Evolutionary conservation across 1,140 invertebrate species (phyloP).

Genomic region (Diachasma alloeum): DNA sequence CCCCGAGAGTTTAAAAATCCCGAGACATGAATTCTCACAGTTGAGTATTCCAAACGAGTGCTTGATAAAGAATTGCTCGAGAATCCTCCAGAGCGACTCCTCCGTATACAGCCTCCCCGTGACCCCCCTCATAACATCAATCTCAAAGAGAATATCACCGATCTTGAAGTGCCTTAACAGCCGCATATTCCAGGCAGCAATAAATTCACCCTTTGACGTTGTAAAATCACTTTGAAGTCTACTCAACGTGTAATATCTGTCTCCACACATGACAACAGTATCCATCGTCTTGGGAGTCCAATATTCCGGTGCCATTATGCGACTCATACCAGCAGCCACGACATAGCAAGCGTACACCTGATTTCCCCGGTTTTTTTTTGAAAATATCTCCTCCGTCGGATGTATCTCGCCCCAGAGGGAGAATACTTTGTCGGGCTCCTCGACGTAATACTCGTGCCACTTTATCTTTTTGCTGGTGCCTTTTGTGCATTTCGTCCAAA

Average conservation of each 20-base stretch:
- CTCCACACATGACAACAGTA: conserved; percentile 50
- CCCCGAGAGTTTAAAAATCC: conserved; percentile 49
- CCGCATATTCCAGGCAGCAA: conserved; percentile 26
- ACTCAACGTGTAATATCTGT: conserved; percentile 47
- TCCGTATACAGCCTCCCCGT: conserved; percentile 41
- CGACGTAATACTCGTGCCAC: conserved; percentile 51
- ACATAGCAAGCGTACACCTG: conserved; percentile 50
- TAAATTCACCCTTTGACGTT: conserved; percentile 1
- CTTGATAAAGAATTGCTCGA: conserved; percentile 44
- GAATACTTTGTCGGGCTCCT: conserved; percentile 44
- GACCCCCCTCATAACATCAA: conserved; percentile 35
- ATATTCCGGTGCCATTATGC: conserved; percentile 53
- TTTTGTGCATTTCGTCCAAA: conserved; percentile 33
- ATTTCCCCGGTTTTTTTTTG: conserved; percentile 44
- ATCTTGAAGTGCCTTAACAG: conserved; percentile 44
- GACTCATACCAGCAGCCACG: conserved; percentile 52
- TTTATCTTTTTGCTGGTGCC: conserved; percentile 24
- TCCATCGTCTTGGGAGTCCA: conserved; percentile 49
- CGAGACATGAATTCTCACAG: conserved; percentile 47
- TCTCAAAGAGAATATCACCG: conserved; percentile 46
- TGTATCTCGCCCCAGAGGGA: conserved; percentile 51
- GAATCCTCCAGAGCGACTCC: conserved; percentile 38
- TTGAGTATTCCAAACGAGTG: conserved; percentile 45
- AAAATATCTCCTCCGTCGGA: conserved; percentile 45
- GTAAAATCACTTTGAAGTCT: conserved; percentile 30